Conservation (phyloP, 2,888 invertebrate genomes). For the Fabriciana adippe region DNA sequence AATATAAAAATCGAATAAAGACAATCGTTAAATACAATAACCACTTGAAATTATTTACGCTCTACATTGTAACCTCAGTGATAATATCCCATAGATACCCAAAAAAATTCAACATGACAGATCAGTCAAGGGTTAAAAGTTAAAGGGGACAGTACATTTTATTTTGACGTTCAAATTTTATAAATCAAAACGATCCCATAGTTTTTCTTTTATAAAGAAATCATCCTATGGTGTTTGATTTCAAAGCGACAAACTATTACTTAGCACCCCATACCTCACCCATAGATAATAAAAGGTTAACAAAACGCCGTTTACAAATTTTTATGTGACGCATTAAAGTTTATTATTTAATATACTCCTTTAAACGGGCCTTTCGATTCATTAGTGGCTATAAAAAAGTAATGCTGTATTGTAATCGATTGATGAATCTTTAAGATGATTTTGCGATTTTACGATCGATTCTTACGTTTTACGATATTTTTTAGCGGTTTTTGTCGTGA, state of each 20-base stretch:
- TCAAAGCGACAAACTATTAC: slow-evolving; percentile 65
- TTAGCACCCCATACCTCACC: slow-evolving; percentile 60
- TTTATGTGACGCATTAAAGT: slow-evolving; percentile 70
- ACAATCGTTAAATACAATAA: not conserved
- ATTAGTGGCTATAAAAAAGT: slow-evolving; percentile 78
- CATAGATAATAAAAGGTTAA: slow-evolving; percentile 54
- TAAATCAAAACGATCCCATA: slow-evolving; percentile 4
- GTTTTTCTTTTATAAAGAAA: not conserved
- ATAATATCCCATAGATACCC: slow-evolving; percentile 20
- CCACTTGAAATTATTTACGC: slow-evolving; percentile 53
- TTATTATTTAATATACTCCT: slow-evolving; percentile 72
- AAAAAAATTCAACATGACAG: slow-evolving; percentile 32
- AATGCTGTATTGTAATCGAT: slow-evolving; percentile 73
- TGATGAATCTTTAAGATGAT: slow-evolving; percentile 75
- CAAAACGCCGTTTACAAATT: slow-evolving; percentile 73
- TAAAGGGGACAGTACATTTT: slow-evolving; percentile 53
- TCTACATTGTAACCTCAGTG: slow-evolving; percentile 54
- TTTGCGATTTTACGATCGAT: slow-evolving; percentile 76
- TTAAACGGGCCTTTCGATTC: slow-evolving; percentile 52
- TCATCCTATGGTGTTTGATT: slow-evolving; percentile 4
- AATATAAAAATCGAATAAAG: slow-evolving; percentile 10
- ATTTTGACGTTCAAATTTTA: slow-evolving; percentile 16
- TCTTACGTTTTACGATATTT: slow-evolving; percentile 63
- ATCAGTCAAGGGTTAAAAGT: slow-evolving; percentile 52
- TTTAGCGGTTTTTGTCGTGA: slow-evolving; percentile 65